phyloP scores from a whole-genome alignment of 1,140 invertebrate species.

The Papilio glaucus region DNA sequence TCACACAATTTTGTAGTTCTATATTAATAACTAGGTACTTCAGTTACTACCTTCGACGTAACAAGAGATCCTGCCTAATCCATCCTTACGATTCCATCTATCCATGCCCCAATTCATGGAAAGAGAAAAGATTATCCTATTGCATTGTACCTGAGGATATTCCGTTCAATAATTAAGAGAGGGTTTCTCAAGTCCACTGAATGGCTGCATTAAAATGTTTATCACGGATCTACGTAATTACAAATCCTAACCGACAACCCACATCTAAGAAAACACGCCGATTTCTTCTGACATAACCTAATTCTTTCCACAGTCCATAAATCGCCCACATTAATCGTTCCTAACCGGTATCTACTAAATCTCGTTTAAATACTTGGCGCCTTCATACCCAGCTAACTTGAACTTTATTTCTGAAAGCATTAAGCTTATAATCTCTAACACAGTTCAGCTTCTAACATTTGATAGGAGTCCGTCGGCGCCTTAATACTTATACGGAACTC shows the following conservation, averaged over 20 bases:
- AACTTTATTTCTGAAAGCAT: background rate
- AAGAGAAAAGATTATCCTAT: too few species aligned
- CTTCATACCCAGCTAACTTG: background rate
- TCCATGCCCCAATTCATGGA: too few species aligned
- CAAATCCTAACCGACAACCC: background rate
- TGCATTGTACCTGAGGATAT: too few species aligned
- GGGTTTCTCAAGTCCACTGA: too few species aligned
- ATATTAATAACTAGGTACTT: too few species aligned
- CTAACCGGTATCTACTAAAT: background rate
- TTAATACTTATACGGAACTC: too few species aligned
- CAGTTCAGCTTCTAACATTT: background rate
- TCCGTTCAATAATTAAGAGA: too few species aligned
- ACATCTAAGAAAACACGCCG: conserved; percentile 19
- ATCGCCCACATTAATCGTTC: conserved; percentile 15
- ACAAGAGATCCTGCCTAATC: too few species aligned
- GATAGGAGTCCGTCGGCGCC: background rate
- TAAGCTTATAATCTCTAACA: background rate
- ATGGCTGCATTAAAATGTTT: too few species aligned
- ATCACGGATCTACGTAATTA: background rate
- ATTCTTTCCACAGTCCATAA: conserved; percentile 10
- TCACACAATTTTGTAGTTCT: too few species aligned
- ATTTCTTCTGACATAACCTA: conserved; percentile 4
- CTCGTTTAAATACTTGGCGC: background rate
- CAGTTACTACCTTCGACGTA: too few species aligned
- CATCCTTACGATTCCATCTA: too few species aligned